Evolutionary conservation across 92 coral and sea anemone genomes (phyloP), one percentile per base, ranked within the genome.

Genomic region (Zoanthus sociatus): DNA sequence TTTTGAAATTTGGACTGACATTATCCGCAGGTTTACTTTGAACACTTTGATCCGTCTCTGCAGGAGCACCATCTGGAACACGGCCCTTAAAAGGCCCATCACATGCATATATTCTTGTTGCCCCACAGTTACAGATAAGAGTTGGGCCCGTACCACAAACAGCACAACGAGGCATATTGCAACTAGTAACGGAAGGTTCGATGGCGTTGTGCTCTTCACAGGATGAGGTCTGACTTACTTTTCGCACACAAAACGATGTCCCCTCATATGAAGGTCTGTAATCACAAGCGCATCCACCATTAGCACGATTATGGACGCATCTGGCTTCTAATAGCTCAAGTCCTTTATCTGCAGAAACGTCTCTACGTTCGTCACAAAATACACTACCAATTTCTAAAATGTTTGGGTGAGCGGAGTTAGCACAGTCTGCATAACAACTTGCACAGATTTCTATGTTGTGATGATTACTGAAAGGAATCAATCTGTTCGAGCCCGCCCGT

Each of bases 41-140:
- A 66, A 64, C 15, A 42, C 37, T 6, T 5, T 61, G 33, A 17
- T 61, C 61, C 50, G 5, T 37, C 60, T 79, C 73, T 44, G 84
- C 84, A 11, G 84, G 84, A 13, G 84, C 84, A 66, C 84, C 84
- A 79, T 79, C 84, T 16, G 84, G 84, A 9, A 79, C 84, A 32
- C 84, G 84, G 55, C 84, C 73, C 60, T 79, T 37, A 63, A 79
- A 63, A 13, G 50, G 73, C 71, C 73, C 20, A 31, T 11, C 58
- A 58, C 26, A 21, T 53, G 68, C 83, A 63, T 79, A 18, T 50
- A 45, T 61, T 18, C 64, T 51, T 15, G 61, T 7, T 21, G 74
- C 73, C 73, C 75, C 73, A 79, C 84, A 79, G 12, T 44, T 79
- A 42, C 84, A 79, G 56, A 46, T 44, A 7, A 45, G 73, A 66